A percentile compares a stretch with the other conserved stretches of the same genome.
These are phyloP conservation scores for Caenorhabditis brenneri DNA, from an alignment of 1,140 invertebrate species.

Conservation along the genomic window DNA sequence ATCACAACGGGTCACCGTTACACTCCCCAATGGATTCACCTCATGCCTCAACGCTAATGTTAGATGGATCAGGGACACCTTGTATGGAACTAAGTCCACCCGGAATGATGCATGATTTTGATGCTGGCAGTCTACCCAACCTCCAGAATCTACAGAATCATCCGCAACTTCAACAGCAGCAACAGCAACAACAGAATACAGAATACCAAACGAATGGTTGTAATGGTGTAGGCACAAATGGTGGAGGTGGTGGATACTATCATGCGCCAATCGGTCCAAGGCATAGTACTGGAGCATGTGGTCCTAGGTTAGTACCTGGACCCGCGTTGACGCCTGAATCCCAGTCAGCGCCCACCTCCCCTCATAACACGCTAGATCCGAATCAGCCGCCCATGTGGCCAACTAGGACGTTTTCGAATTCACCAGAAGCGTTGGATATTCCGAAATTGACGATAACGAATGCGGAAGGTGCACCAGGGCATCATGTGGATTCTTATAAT, in stretches of 20 bases:
- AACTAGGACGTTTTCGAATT: constrained; percentile 46
- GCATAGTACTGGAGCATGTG: constrained; percentile 49
- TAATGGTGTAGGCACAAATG: not conserved
- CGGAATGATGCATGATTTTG: constrained; percentile 32
- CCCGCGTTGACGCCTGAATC: constrained; percentile 54
- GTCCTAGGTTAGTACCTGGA: constrained; percentile 45
- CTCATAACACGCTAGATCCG: constrained; percentile 44
- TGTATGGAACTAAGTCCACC: constrained; percentile 49
- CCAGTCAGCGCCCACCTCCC: constrained; percentile 56
- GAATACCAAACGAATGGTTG: not conserved
- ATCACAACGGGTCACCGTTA: constrained; percentile 36
- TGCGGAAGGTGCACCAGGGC: constrained; percentile 45
- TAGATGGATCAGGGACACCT: constrained; percentile 42
- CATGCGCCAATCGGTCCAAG: constrained; percentile 41
- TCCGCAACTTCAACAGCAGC: constrained; percentile 14
- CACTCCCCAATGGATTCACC: constrained; percentile 43
- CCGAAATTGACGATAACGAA: constrained; percentile 48
- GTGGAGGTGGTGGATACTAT: constrained; percentile 19
- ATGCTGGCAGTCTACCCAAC: constrained; percentile 19
- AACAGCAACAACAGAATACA: not conserved
- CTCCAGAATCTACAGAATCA: constrained; percentile 40
- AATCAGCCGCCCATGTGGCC: constrained; percentile 54
- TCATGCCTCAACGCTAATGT: constrained; percentile 40
- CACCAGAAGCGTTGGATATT: constrained; percentile 53
- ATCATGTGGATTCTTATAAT: constrained; percentile 45